phyloP scores from a whole-genome alignment of 2,888 invertebrate species.

The Sabellastarte sp. region DNA sequence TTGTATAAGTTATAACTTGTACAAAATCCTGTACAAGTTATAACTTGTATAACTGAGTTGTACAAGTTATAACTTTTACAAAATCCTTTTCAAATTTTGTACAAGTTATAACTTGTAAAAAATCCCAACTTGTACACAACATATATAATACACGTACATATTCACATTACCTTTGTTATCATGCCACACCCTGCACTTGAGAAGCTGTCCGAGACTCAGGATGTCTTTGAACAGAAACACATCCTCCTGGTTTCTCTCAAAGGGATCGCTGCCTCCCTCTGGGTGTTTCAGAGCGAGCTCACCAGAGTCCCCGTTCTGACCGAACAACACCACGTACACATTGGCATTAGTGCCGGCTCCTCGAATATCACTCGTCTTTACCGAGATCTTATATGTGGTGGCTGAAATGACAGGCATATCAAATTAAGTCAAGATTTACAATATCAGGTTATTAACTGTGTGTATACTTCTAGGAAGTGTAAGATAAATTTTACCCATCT shows the following conservation, averaged over 20 bases:
- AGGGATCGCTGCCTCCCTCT: slow-evolving; percentile 48
- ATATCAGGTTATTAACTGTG: too few relatives aligned
- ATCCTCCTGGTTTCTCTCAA: slow-evolving; percentile 54
- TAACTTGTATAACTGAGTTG: too few relatives aligned
- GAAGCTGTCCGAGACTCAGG: slow-evolving; percentile 52
- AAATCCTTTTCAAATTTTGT: too few relatives aligned
- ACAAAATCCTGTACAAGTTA: too few relatives aligned
- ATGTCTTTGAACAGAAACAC: slow-evolving; percentile 48
- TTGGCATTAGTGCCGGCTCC: slow-evolving; percentile 59
- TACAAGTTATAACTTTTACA: too few relatives aligned
- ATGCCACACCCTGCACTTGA: slow-evolving; percentile 56
- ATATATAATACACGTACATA: too few relatives aligned
- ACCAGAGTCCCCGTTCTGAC: slow-evolving; percentile 55
- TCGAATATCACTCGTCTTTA: slow-evolving; percentile 54
- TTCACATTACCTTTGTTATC: slow-evolving; percentile 56
- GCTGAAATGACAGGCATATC: slow-evolving; percentile 14
- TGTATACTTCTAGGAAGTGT: too few relatives aligned
- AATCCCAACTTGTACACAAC: too few relatives aligned
- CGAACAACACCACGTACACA: slow-evolving; percentile 56
- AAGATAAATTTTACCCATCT: too few relatives aligned
- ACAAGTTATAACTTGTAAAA: too few relatives aligned
- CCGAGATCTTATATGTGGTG: slow-evolving; percentile 51
- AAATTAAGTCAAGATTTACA: too few relatives aligned
- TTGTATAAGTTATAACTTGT: too few relatives aligned
- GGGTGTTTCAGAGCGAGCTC: slow-evolving; percentile 52